Evolutionary conservation across 2,113 vertebrate species (phyloP), one percentile per base, ranked within the genome.

Genomic region (Oreochromis spilurus): DNA sequence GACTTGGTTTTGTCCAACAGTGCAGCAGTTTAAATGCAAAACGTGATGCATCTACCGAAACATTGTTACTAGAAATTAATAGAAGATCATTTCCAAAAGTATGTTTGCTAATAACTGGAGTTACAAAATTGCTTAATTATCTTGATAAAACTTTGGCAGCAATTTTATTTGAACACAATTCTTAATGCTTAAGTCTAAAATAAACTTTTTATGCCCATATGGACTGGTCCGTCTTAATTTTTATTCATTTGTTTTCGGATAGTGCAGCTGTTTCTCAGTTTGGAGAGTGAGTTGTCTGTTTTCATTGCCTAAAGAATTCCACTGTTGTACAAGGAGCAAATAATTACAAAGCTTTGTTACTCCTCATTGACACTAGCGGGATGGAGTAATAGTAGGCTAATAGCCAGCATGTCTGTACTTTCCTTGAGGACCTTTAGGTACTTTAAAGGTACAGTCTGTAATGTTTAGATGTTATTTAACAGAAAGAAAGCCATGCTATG

Each of bases 231-330:
- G 7, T 36, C 31, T 65, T 4, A 65, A 65, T n/a, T 36, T 65
- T 1, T 36, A 65, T 36, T 65, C 31, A 31, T 50, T 77, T 77
- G 9, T 50, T 77, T 31, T 29, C 0, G 43, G 9, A 77, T 50
- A 50, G 16, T 77, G 43, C 70, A 77, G 24, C 70, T 75, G 24
- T 75, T 31, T 50, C 43, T 29, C 14, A n/a, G 26, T n/a, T 50
- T 19, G 16, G 24, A 13, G n/a, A 21, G 2, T 2, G n/a, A 21
- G 16, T 48, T 0, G 0, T 75, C 21, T 72, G 5, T 4, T 45
- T 45, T 72, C 40, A 48, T 75, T 75, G 6, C 31, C 19, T 77
- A 17, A 87, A 43, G 72, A 90, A 92, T 95, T 87, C 81, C 62
- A 45, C 60, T 60, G 67, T 70, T 83, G 70, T 65, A n/a, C 11